Evolutionary conservation across 2,888 invertebrate species (phyloP), one percentile per base, ranked within the genome.

Genomic region (Rotaria macrura): DNA sequence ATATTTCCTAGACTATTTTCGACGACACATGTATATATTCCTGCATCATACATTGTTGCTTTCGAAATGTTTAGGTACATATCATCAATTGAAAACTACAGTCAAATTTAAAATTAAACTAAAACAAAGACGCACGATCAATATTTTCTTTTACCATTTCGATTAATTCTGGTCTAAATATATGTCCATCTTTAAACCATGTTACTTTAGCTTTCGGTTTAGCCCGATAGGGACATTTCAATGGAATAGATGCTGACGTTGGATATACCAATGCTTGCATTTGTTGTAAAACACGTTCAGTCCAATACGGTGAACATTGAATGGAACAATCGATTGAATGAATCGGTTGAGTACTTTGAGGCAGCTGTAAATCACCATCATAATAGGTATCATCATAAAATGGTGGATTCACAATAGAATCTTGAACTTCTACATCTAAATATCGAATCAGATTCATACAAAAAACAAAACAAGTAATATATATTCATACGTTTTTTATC

Each of bases 1-100:
- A 79, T 79, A 79, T 79, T 79, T 23, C 79, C 79, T n/a, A 79
- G n/a, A 79, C 79, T 79, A 43, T 79, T 79, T 79, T 79, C 79
- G 14, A 79, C 10, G 12, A 79, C 14, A 43, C 79, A 79, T 79
- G 40, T 79, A 79, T 79, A 79, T 14, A 43, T n/a, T 79, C 79
- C 79, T 7, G 40, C 43, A n/a, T 79, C 79, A 43, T 79, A 79
- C 79, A 79, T 79, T n/a, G 79, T 79, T 43, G 79, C 79, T 79
- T 79, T 79, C 0, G 79, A 25, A 43, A 79, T 40, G 43, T 79
- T 79, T 20, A 79, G 43, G 25, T 79, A 79, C 3, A 14, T 14
- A 43, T 79, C 43, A 25, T 79, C 43, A 10, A 79, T 79, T 79
- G 43, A 14, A 79, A 43, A 79, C 79, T 79, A 79, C 14, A 79